These are phyloP conservation scores for Tragopan temminckii DNA, from an alignment of 2,797 vertebrate species.

Conservation along the genomic window DNA sequence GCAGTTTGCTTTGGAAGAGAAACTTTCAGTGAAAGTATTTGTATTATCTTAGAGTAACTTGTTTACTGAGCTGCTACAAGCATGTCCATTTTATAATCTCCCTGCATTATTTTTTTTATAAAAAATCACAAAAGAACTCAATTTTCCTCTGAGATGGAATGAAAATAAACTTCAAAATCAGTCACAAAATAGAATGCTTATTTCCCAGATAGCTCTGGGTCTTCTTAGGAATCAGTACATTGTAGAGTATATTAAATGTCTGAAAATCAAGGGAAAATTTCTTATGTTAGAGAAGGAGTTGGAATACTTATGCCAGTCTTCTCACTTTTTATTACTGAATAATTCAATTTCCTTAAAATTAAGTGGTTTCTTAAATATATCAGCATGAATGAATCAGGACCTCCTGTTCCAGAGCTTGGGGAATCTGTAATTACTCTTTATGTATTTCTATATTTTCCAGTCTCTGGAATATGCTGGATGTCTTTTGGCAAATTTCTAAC, in stretches of 20 bases:
- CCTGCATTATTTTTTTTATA: not conserved
- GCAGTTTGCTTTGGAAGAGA: not conserved
- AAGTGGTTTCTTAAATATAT: not conserved
- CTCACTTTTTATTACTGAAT: not conserved
- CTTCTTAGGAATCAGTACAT: not conserved
- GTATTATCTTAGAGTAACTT: not conserved
- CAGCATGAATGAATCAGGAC: not conserved
- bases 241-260: not conserved
- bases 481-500: not conserved
- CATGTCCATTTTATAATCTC: not conserved
- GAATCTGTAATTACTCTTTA: not conserved
- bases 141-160: not conserved
- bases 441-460: not conserved
- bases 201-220: not conserved
- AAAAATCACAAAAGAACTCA: not conserved
- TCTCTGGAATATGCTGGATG: not conserved
- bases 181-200: not conserved
- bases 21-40: not conserved
- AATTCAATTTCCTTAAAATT: slow-evolving; percentile 1
- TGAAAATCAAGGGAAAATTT: not conserved
- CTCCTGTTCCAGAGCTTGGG: not conserved
- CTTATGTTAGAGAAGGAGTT: not conserved
- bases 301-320: not conserved
- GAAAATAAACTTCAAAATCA: not conserved
- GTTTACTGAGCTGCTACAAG: not conserved